A percentile compares a stretch with the other conserved stretches of the same genome.
Conservation (phyloP, 2,797 vertebrate species). For the Crocidura indochinensis region DNA sequence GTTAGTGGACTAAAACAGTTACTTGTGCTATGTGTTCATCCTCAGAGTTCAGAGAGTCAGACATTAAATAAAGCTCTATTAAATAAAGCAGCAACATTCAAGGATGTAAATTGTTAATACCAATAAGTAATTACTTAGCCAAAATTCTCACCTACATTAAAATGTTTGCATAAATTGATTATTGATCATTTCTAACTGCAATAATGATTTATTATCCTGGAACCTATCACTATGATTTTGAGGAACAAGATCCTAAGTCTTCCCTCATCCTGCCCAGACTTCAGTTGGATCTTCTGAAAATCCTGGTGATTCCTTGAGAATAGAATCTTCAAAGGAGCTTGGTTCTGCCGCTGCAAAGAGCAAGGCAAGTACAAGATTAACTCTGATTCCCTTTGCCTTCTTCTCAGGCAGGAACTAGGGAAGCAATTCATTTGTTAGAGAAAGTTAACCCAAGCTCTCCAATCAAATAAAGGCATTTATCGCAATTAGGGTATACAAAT, state of each 20-base stretch:
- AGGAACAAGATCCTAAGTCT: neutral
- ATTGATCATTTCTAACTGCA: neutral
- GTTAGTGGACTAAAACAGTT: neutral
- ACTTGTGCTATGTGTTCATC: neutral
- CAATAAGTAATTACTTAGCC: neutral
- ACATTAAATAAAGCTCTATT: too few relatives aligned
- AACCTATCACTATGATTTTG: neutral
- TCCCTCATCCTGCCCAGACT: neutral
- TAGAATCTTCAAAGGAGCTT: neutral
- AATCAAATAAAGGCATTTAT: neutral
- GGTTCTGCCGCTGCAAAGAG: neutral
- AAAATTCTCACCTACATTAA: neutral
- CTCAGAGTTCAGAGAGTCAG: neutral
- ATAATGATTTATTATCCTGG: neutral
- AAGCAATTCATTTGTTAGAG: neutral
- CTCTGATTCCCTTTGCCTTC: neutral
- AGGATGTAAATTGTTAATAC: neutral
- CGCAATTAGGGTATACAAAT: neutral
- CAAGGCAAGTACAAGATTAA: neutral
- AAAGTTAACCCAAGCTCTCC: neutral
- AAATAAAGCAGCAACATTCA: too few relatives aligned
- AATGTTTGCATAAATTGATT: neutral
- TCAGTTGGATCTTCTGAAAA: constrained; percentile 4
- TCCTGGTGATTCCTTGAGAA: neutral
- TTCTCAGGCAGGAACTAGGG: neutral